phyloP scores from a whole-genome alignment of 2,888 invertebrate species.

The Odontothrips loti region DNA sequence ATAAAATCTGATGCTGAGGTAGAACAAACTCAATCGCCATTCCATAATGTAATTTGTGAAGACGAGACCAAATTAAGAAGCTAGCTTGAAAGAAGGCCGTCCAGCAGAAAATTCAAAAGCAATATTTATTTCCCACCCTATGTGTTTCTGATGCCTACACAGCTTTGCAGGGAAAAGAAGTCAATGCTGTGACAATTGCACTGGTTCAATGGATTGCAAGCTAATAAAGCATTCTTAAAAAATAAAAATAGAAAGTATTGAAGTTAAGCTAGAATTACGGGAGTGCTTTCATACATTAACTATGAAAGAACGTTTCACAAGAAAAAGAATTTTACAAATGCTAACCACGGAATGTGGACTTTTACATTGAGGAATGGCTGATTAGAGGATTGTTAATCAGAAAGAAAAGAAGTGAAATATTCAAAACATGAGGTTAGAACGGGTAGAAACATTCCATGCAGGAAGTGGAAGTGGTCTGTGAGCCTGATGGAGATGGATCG shows the following conservation, averaged over 20 bases:
- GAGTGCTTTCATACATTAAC: too few relatives aligned
- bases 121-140: not conserved
- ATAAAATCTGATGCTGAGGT: slow-evolving; percentile 8
- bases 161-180: too few relatives aligned
- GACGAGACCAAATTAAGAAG: not conserved
- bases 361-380: slow-evolving; percentile 5
- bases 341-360: not conserved
- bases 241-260: too few relatives aligned
- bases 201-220: too few relatives aligned
- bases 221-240: too few relatives aligned
- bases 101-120: not conserved
- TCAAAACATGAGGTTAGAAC: slow-evolving; percentile 14
- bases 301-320: too few relatives aligned
- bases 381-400: slow-evolving; percentile 17
- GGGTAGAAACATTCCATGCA: not conserved
- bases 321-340: too few relatives aligned
- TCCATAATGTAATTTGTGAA: not conserved
- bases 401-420: slow-evolving; percentile 11
- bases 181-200: too few relatives aligned
- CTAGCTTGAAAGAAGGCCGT: not conserved
- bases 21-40: slow-evolving; percentile 20
- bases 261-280: too few relatives aligned
- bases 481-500: not conserved
- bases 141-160: too few relatives aligned
- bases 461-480: not conserved